Evolutionary conservation across 2,113 vertebrate genomes (phyloP), one percentile per base, ranked within the genome.

Genomic region (Serilophus lunatus): DNA sequence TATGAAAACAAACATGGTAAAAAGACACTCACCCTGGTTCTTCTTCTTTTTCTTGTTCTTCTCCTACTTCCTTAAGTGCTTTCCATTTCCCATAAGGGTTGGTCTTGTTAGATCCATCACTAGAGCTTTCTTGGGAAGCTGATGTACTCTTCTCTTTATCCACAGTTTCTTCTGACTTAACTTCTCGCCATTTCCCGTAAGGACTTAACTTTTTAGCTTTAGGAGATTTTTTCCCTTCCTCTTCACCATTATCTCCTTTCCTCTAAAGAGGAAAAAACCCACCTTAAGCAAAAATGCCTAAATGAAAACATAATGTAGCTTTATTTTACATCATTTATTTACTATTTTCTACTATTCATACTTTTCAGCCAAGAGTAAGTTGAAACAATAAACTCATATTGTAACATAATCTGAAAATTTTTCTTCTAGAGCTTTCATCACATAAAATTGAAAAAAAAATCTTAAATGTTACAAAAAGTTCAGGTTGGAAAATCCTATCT

Each of bases 31-130:
- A 99, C 99, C 97, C 97, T 59, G 98, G 92, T 51, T 98, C 74
- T 57, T 61, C 82, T 69, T 98, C 78, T 57, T 65, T 76, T 74
- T 85, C 86, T 76, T 49, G 53, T 24, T 83, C 87, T 56, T 83
- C 87, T 28, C 71, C 76, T 75, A 63, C 82, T 56, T 38, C 75
- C 17, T 95, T 97, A 92, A 99, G 97, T 92, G 98, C 83, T 91
- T 99, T 98, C 99, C 99, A 99, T 68, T 96, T 97, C 18, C 99
- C 99, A 10, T 99, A 99, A 3, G 99, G 98, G 61, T 98, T 97
- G 44, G 96, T 45, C 66, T 97, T 97, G 72, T 93, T 97, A 23
- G 82, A 49, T 42, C 70, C 75, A 80, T 96, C 97, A 63, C 88
- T 12, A 26, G 97, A 96, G 93, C 88, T 42, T 96, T 97, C 96